Evolutionary conservation across 2,888 invertebrate species (phyloP).

Genomic region (Drosophila anceps): DNA sequence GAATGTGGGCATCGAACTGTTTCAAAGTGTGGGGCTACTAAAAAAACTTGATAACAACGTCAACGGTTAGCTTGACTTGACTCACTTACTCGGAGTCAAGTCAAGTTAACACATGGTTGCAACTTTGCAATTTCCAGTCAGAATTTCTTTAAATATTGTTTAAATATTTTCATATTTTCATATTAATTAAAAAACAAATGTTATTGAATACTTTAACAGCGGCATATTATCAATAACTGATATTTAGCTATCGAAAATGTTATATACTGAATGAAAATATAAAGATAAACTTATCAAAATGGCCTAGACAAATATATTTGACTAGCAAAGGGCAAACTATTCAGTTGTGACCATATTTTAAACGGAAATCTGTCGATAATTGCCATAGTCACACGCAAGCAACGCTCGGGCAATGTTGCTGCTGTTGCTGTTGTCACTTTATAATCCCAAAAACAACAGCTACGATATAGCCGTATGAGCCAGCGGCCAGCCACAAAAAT

Average conservation of each 20-base stretch:
- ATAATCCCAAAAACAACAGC: constrained; percentile 28
- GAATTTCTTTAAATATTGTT: no score
- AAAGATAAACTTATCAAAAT: not conserved
- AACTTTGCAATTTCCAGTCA: not conserved
- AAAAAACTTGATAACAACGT: no score
- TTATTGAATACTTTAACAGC: not conserved
- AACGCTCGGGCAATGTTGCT: not conserved
- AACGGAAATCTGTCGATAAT: not conserved
- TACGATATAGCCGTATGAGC: constrained; percentile 16
- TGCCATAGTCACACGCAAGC: constrained; percentile 3
- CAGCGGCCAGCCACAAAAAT: constrained; percentile 18
- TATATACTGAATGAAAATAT: no score
- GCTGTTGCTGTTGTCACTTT: constrained; percentile 16
- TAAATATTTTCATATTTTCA: no score
- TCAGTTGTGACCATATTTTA: not conserved
- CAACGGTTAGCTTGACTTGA: no score
- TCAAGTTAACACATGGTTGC: no score
- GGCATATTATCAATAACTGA: not conserved
- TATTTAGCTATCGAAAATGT: no score
- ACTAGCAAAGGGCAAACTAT: no score
- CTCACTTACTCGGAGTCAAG: no score
- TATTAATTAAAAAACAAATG: not conserved
- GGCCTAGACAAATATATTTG: no score
- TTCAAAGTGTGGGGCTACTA: no score
- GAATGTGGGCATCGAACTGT: no score